A percentile compares a stretch with the other conserved stretches of the same genome.
These are phyloP conservation scores for Lasius fuliginosus DNA, from an alignment of 2,888 invertebrate genomes.

Conservation along the genomic window DNA sequence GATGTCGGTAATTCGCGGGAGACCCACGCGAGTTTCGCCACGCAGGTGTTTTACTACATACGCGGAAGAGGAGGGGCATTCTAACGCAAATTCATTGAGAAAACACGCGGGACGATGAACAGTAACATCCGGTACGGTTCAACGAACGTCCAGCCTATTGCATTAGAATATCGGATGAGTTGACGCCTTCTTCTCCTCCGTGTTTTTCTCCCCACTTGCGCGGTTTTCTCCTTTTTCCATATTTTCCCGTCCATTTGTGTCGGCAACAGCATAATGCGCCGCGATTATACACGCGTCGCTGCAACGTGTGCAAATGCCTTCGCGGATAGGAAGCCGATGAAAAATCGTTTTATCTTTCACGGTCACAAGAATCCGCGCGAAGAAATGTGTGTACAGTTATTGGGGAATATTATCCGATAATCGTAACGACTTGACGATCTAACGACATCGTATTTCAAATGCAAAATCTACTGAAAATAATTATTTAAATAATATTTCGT, in stretches of 20 bases:
- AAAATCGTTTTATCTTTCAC: slow-evolving; percentile 18
- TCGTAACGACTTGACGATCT: slow-evolving; percentile 12
- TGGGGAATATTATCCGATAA: slow-evolving; percentile 7
- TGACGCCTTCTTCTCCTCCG: slow-evolving; percentile 73
- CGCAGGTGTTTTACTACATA: slow-evolving; percentile 41
- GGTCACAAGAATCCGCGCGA: background rate
- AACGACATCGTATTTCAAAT: background rate
- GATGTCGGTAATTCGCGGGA: slow-evolving; percentile 22
- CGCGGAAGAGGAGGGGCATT: background rate
- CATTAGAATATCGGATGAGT: slow-evolving; percentile 82
- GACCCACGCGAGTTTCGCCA: slow-evolving; percentile 1
- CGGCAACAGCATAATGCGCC: slow-evolving; percentile 13
- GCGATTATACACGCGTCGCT: background rate
- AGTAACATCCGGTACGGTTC: slow-evolving; percentile 77
- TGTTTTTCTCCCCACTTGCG: slow-evolving; percentile 61
- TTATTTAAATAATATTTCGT: background rate
- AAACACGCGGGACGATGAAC: slow-evolving; percentile 67
- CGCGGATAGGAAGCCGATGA: background rate
- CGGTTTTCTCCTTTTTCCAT: slow-evolving; percentile 50
- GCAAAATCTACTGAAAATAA: background rate
- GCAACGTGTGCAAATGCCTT: background rate
- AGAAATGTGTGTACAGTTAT: slow-evolving; percentile 21
- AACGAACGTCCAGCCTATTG: slow-evolving; percentile 82
- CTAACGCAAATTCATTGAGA: slow-evolving; percentile 65
- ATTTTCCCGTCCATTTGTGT: slow-evolving; percentile 7